These are phyloP conservation scores for Rousettus leschenaultii DNA, from an alignment of 2,113 vertebrate genomes.

Conservation along the genomic window DNA sequence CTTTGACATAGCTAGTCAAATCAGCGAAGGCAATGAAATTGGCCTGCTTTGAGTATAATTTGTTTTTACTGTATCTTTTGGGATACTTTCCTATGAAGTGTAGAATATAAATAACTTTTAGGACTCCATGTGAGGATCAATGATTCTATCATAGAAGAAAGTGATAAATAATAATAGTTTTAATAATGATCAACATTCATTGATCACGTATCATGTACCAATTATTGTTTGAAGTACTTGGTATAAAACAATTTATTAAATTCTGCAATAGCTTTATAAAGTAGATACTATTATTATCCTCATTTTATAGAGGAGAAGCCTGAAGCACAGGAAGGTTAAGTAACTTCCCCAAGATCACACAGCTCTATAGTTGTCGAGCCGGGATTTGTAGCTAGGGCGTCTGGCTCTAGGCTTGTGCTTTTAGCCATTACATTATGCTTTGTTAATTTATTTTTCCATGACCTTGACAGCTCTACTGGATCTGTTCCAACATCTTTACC, in stretches of 20 bases:
- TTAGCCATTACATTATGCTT: neutral
- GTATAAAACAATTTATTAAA: neutral
- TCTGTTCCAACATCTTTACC: slow-evolving; percentile 35
- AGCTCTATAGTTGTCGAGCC: neutral
- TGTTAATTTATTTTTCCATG: neutral
- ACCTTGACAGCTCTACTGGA: neutral
- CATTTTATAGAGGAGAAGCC: neutral
- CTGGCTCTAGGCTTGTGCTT: neutral
- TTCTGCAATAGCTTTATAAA: neutral
- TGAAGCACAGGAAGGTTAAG: neutral
- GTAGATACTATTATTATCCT: neutral
- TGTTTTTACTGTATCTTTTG: neutral
- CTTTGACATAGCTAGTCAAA: neutral
- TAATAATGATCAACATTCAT: neutral
- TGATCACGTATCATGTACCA: neutral
- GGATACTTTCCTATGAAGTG: neutral
- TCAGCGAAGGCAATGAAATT: neutral
- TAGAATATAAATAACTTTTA: neutral
- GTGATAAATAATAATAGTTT: neutral
- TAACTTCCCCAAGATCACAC: neutral
- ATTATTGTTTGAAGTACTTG: neutral
- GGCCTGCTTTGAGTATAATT: neutral
- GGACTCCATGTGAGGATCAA: neutral
- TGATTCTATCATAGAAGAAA: neutral
- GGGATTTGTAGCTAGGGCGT: neutral